Conservation (phyloP, 2,797 vertebrate species). For the Sciurus carolinensis region DNA sequence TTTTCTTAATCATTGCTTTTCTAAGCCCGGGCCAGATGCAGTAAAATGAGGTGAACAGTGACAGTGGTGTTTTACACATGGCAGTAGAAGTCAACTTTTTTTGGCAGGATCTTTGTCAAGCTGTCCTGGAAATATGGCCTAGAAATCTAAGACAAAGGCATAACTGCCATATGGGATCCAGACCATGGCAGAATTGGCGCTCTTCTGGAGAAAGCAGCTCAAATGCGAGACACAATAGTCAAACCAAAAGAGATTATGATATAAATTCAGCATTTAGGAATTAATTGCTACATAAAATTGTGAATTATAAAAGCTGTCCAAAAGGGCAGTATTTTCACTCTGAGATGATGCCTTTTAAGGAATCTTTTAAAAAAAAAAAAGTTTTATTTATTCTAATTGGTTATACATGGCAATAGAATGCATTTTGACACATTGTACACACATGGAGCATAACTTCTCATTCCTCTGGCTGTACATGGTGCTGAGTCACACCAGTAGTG, state of each 20-base stretch:
- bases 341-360: neutral
- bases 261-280: neutral
- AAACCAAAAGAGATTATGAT: neutral
- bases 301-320: neutral
- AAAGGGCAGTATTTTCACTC: neutral
- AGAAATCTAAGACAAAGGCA: neutral
- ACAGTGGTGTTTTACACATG: neutral
- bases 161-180: neutral
- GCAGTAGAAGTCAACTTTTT: neutral
- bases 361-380: no score
- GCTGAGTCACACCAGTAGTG: no score
- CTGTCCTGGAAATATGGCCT: accelerated
- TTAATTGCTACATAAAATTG: neutral
- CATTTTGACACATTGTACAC: no score
- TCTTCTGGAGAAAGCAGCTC: neutral
- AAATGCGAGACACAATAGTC: neutral
- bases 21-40: neutral
- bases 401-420: no score
- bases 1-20: neutral
- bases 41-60: neutral
- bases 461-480: no score
- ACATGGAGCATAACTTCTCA: no score
- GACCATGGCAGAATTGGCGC: neutral
- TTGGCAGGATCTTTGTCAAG: neutral
- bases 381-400: no score